Evolutionary conservation across 2,113 vertebrate species (phyloP).

Genomic region (Pachyramphus minor): DNA sequence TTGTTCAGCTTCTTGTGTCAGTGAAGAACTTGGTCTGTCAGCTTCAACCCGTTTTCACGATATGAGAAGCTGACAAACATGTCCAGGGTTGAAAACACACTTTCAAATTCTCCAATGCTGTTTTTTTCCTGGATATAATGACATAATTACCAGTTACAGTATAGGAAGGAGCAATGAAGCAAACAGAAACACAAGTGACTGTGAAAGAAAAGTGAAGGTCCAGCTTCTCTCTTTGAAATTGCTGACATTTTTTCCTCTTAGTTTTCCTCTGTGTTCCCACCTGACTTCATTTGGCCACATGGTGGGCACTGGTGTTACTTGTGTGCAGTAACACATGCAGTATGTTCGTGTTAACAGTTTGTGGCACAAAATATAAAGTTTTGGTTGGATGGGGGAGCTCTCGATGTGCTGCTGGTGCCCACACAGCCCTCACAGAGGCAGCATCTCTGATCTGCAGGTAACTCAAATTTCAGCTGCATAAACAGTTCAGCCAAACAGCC

Average conservation of each 20-base stretch:
- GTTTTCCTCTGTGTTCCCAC: neutral
- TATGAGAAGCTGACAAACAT: neutral
- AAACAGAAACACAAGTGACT: neutral
- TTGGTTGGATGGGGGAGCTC: neutral
- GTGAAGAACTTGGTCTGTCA: neutral
- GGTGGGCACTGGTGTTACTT: neutral
- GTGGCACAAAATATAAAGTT: neutral
- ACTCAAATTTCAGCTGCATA: neutral
- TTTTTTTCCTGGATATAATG: conserved; percentile 37
- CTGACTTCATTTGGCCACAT: neutral
- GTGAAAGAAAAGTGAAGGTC: neutral
- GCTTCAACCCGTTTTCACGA: neutral
- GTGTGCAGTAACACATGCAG: neutral
- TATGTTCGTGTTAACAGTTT: neutral
- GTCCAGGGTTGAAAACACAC: neutral
- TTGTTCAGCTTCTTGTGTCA: neutral
- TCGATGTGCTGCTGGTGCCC: neutral
- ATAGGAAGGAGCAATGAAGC: neutral
- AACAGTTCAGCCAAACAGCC: neutral
- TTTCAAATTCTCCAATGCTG: neutral
- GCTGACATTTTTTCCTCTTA: fast-evolving
- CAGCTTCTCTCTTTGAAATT: neutral
- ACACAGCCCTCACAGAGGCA: neutral
- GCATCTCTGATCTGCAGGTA: neutral
- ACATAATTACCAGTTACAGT: conserved; percentile 12